These are phyloP conservation scores for Drosophila miranda DNA, from an alignment of 1,140 invertebrate species.

Conservation along the genomic window DNA sequence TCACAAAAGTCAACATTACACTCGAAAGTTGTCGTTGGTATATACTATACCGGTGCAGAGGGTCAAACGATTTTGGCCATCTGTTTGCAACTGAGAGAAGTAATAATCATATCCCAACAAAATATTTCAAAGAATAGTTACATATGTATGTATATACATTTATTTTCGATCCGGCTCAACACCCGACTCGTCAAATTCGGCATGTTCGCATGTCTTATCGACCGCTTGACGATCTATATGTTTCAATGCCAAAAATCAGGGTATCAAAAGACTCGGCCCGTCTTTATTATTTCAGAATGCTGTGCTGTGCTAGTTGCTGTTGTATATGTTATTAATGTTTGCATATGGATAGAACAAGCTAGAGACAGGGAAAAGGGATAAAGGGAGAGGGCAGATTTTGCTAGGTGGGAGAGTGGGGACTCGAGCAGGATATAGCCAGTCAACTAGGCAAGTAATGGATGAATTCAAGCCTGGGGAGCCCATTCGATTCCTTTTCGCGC, in stretches of 20 bases:
- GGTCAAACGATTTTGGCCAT: background rate
- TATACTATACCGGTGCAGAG: conserved; percentile 2
- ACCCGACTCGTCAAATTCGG: no score
- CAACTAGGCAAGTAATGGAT: conserved; percentile 36
- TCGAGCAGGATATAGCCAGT: background rate
- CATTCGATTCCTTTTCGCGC: conserved; percentile 35
- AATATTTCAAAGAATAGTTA: no score
- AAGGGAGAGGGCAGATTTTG: background rate
- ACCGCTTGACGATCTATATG: no score
- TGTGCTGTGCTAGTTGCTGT: conserved; percentile 2
- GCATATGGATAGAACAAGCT: conserved; percentile 14
- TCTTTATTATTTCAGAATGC: conserved; percentile 16
- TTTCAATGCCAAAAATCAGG: no score
- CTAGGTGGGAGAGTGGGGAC: background rate
- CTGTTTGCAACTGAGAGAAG: no score
- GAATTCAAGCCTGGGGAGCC: conserved; percentile 23
- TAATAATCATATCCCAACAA: no score
- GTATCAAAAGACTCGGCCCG: no score
- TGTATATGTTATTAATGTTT: conserved; percentile 13
- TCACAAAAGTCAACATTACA: conserved; percentile 63
- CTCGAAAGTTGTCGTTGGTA: conserved; percentile 47
- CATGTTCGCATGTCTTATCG: no score
- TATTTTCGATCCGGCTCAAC: no score
- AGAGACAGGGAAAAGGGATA: background rate
- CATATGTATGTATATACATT: no score